A percentile compares a stretch with the other conserved stretches of the same genome.
These are phyloP conservation scores for Caenorhabditis wallacei DNA, from an alignment of 2,888 invertebrate species.

Conservation along the genomic window DNA sequence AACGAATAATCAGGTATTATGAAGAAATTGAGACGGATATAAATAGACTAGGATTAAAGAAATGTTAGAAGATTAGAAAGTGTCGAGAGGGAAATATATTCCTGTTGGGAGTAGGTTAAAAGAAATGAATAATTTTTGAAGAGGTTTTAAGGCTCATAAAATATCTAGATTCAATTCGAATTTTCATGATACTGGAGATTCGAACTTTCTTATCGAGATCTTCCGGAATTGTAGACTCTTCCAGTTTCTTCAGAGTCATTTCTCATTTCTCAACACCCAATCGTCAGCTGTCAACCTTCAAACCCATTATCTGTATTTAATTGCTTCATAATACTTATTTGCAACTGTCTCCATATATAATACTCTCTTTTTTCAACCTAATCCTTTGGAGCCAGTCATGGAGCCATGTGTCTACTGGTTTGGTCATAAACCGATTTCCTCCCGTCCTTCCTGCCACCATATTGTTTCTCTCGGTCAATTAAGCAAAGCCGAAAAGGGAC, in stretches of 20 bases:
- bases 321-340: conserved; percentile 13
- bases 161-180: no score
- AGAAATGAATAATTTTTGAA: no score
- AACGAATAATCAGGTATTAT: conserved; percentile 40
- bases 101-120: no score
- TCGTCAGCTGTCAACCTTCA: background rate
- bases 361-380: conserved; percentile 24
- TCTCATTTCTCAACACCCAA: background rate
- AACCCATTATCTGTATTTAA: conserved; percentile 17
- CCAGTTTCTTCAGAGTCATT: background rate
- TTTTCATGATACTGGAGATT: no score
- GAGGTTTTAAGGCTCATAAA: no score
- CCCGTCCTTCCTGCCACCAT: conserved; percentile 34
- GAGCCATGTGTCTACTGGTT: conserved; percentile 55
- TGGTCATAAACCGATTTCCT: conserved; percentile 59
- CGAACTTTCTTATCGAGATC: no score
- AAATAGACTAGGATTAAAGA: conserved; percentile 6
- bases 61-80: conserved; percentile 1
- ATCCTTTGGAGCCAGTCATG: conserved; percentile 60
- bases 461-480: conserved; percentile 64
- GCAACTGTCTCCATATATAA: conserved; percentile 37
- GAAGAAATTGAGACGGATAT: background rate
- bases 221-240: no score
- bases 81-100: background rate
- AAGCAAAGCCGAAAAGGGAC: conserved; percentile 60